Percentiles rank a stretch among this genome's conserved stretches.
Evolutionary conservation across 2,113 vertebrate genomes (phyloP).

Genomic region (Boulengeromyrus knoepffleri): DNA sequence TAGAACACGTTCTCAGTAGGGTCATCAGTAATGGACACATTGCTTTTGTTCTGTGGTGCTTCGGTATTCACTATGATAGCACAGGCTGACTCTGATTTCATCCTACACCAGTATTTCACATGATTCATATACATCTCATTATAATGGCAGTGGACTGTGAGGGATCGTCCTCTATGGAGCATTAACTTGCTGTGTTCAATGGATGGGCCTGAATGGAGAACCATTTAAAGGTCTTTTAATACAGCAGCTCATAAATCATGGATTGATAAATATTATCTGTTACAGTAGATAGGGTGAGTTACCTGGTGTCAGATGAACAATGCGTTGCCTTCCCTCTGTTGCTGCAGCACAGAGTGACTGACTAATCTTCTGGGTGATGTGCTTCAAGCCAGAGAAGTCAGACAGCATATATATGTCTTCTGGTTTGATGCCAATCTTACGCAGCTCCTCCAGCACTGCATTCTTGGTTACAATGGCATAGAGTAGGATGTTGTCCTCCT

Average conservation of each 20-base stretch:
- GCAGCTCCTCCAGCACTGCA: neutral
- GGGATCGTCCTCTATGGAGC: neutral
- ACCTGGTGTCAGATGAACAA: neutral
- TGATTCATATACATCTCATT: neutral
- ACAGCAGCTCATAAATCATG: neutral
- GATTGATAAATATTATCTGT: neutral
- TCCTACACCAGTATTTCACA: conserved; percentile 13
- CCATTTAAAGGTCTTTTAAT: neutral
- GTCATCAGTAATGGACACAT: neutral
- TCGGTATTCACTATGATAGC: neutral
- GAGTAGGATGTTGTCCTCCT: neutral
- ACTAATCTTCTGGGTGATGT: neutral
- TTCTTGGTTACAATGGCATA: neutral
- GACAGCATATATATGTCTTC: neutral
- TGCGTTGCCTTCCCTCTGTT: neutral
- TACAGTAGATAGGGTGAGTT: neutral
- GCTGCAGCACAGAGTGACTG: neutral
- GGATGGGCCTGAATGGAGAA: neutral
- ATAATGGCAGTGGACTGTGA: neutral
- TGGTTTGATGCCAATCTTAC: neutral
- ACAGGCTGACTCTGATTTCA: neutral
- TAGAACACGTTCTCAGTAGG: neutral
- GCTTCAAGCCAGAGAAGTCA: neutral
- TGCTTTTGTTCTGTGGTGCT: neutral
- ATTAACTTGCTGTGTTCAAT: neutral